Conservation (phyloP, 2,797 vertebrate genomes). For the Sebastes elongatus region DNA sequence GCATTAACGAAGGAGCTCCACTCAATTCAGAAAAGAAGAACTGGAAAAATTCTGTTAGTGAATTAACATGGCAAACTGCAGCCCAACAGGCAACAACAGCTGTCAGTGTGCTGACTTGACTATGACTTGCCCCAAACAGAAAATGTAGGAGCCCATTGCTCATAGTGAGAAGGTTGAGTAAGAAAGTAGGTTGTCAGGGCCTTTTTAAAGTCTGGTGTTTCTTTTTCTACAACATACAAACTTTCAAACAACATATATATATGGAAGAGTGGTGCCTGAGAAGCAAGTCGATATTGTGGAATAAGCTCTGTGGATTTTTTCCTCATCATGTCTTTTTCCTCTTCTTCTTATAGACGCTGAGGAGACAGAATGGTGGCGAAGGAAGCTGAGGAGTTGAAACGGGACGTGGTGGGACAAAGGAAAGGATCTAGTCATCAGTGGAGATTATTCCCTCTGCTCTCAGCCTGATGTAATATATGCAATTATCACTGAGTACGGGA, state of each 20-base stretch:
- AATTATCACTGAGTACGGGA: conserved; percentile 76
- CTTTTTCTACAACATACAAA: not conserved
- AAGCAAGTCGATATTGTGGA: not conserved
- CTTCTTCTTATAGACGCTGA: conserved; percentile 1
- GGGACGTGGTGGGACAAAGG: conserved; percentile 34
- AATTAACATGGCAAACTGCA: no score
- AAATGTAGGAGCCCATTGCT: not conserved
- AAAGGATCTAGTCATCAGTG: conserved; percentile 28
- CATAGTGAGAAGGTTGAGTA: not conserved
- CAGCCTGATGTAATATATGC: conserved; percentile 81
- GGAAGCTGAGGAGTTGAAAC: conserved; percentile 11
- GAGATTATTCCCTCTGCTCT: conserved; percentile 52
- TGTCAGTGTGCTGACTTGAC: no score
- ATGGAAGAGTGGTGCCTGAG: not conserved
- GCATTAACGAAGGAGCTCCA: not conserved
- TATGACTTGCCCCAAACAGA: not conserved
- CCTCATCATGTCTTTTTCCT: not conserved
- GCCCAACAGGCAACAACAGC: no score
- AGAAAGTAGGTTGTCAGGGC: not conserved
- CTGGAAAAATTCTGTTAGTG: no score
- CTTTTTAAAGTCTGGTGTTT: not conserved
- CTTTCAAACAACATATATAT: not conserved
- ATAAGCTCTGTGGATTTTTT: not conserved
- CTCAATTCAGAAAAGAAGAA: no score
- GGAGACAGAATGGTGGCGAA: not conserved